phyloP scores from a whole-genome alignment of 2,888 invertebrate species.

The Euzetes globulus region DNA sequence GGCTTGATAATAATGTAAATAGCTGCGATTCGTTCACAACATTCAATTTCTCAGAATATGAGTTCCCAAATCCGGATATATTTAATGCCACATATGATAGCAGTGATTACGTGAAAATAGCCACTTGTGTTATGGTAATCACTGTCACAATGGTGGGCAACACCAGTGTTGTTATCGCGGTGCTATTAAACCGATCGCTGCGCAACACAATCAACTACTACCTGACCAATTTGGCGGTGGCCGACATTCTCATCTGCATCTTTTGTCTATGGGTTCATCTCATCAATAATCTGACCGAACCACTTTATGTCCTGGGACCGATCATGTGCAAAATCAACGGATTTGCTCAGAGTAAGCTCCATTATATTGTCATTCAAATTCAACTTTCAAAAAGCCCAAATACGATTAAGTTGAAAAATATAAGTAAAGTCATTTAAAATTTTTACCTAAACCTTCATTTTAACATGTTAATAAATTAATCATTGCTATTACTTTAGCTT shows the following conservation, averaged over 20 bases:
- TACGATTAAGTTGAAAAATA: too few species aligned
- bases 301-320: slow-evolving; percentile 43
- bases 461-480: too few species aligned
- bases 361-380: too few species aligned
- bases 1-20: too few species aligned
- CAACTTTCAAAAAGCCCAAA: too few species aligned
- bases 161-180: slow-evolving; percentile 44
- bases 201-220: slow-evolving; percentile 45
- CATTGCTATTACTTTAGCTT: too few species aligned
- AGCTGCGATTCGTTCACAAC: not conserved
- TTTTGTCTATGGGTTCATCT: slow-evolving; percentile 46
- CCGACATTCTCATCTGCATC: slow-evolving; percentile 45
- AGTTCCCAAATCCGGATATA: not conserved
- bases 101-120: slow-evolving; percentile 42
- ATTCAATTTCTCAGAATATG: not conserved
- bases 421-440: too few species aligned
- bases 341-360: slow-evolving; percentile 46
- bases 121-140: slow-evolving; percentile 43
- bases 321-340: slow-evolving; percentile 45
- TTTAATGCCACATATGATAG: too few species aligned
- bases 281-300: slow-evolving; percentile 43
- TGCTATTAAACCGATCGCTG: slow-evolving; percentile 43
- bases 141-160: slow-evolving; percentile 44
- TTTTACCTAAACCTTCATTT: too few species aligned
- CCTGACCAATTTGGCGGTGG: slow-evolving; percentile 45